Conservation (phyloP, 2,113 vertebrate genomes). For the Syngnathoides biaculeatus region DNA sequence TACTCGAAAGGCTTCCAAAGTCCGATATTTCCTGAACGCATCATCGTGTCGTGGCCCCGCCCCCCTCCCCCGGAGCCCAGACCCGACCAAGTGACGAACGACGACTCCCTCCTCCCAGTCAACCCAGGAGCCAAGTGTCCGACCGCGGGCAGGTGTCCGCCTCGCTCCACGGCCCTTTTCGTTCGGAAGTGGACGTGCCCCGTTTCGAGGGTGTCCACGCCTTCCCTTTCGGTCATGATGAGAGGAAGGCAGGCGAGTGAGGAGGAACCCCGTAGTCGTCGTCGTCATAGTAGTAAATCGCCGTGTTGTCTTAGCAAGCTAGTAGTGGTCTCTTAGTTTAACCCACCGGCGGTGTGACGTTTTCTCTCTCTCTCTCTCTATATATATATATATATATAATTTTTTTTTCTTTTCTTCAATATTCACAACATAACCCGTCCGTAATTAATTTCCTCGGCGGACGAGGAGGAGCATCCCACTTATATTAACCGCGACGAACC, state of each 20-base stretch:
- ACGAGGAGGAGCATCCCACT: constrained; percentile 44
- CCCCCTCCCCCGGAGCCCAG: not conserved
- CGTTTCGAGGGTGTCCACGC: not conserved
- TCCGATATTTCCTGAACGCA: not conserved
- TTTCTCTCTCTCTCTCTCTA: no score
- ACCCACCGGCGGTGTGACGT: not conserved
- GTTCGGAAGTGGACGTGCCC: not conserved
- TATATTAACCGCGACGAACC: constrained; percentile 34
- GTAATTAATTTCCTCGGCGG: not conserved
- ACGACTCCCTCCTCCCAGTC: not conserved
- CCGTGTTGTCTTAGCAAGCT: not conserved
- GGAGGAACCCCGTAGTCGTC: not conserved
- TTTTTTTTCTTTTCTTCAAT: not conserved
- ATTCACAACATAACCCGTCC: not conserved
- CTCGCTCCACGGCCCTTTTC: not conserved
- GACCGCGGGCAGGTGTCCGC: not conserved
- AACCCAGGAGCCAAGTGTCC: not conserved
- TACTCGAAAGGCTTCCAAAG: no score
- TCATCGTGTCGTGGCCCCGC: not conserved
- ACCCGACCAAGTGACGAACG: no score
- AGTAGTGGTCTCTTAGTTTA: not conserved
- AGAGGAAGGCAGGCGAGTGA: not conserved
- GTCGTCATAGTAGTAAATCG: not conserved
- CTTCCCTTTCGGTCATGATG: constrained; percentile 1
- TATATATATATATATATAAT: no score